Evolutionary conservation across 2,888 invertebrate genomes (phyloP), one percentile per base, ranked within the genome.

Genomic region (Nowickia ferox): DNA sequence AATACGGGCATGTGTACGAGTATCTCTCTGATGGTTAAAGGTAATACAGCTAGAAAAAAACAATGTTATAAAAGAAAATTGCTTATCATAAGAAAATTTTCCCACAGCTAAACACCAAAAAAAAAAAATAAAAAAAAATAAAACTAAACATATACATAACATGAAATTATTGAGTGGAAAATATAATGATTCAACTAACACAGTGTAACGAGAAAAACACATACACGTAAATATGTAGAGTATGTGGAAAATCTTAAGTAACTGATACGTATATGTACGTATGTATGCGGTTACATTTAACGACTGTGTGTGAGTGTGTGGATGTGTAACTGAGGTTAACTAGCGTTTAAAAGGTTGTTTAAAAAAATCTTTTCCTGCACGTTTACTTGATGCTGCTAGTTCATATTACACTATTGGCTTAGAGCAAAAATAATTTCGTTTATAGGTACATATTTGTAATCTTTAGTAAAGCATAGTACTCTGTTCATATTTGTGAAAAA

Each of bases 51-150:
- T 68, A 72, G 51, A 77, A 68, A 69, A 82, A 55, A 82, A 78
- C 65, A 84, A 79, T 59, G 75, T 74, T 69, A 75, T 74, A 69
- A 78, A 30, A 69, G 86, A 87, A 88, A 87, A 87, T 87, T 88
- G 87, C 88, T 88, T 87, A 87, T 87, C 87, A 86, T 63, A 87
- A 84, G 83, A 81, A 87, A 75, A 87, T 87, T 85, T 87, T 85
- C 87, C 85, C 88, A 88, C 85, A 86, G 79, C 84, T 69, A 83
- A 86, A 84, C 71, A 77, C 59, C 81, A 85, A 68, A 76, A 81
- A 11, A 53, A 76, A 19, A 71, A 38, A 69, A 85, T 65, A 76
- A 81, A 11, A 53, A 76, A 19, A 71, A 38, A 69, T 55, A 76
- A 42, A 17, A 65, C 15, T 38, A 38, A 15, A 63, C n/a, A n/a